Base-by-base conservation (phyloP, 2,888 invertebrate genomes). In the Hetaerina titia region DNA sequence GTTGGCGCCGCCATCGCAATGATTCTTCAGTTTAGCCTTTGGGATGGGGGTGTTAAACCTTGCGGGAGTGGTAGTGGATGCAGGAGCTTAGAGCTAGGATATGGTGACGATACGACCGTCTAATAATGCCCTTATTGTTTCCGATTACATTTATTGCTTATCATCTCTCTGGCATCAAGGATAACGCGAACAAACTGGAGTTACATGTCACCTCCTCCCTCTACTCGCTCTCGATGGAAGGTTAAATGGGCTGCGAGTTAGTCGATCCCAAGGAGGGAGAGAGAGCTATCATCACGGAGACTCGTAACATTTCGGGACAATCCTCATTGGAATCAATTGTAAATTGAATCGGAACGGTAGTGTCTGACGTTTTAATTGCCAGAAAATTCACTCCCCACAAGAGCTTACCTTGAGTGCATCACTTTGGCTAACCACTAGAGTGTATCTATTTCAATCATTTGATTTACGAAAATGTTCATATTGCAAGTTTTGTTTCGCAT, bases 121-220 rank as follows among this genome's bases (percentile, higher is more conserved):
- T 81, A 81, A 81, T 81, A 81, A 81, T 31, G 81, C 81, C 81
- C 81, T 81, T 31, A 81, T 81, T 81, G 81, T 81, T 81, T 81
- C 81, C 81, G 81, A 31, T 81, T 81, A 81, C 81, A 81, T 81
- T 31, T 81, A 81, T 9, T 81, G 69, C 69, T 69, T 31, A 11
- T 31, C 9, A 31, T 22, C 11, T 22, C 9, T 1, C 69, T 15
- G 25, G 81, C 25, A 31, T 81, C 31, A 81, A 81, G 25, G 81
- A 81, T 25, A 81, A 31, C 31, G 81, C 81, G 81, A 81, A 81
- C 31, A 31, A 81, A 81, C 81, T 81, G 81, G 11, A 22, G n/a
- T 25, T 11, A 31, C 81, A 45, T 45, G 45, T 13, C 2, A 81
- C 81, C 22, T 60, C 60, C 17, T 17, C 13, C 6, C 60, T 31